Evolutionary conservation across 1,140 invertebrate genomes (phyloP), one percentile per base, ranked within the genome.

Genomic region (Bombus waltoni): DNA sequence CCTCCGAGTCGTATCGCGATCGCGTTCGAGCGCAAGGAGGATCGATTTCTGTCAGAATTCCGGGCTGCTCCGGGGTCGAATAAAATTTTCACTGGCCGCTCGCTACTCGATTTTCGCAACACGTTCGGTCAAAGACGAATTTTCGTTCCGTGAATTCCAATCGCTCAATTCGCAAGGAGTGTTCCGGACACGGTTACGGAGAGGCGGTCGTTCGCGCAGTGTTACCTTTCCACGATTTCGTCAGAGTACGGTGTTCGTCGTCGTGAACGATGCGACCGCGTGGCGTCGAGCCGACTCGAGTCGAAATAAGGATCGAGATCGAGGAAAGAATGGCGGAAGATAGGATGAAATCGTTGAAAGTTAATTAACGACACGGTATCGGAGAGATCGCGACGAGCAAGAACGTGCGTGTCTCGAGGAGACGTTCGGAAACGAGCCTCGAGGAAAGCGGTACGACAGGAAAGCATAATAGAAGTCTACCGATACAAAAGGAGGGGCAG

Each of bases 341-440:
- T 59, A 42, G 25, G 32, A 68, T 57, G 53, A 40, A 70, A 76
- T 74, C 40, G 57, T 86, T 86, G 76, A 83, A 77, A 28, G 72
- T 66, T 89, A 89, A 89, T 86, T 86, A 89, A 89, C 68, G 80
- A 18, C 57, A 35, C 15, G 18, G 44, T 32, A 53, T 38, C 53
- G 47, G 80, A 32, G 28, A n/a, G 73, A 65, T 72, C 77, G 28
- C 74, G 59, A 53, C 35, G 53, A 15, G 88, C 53, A 89, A 88
- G 84, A 87, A 73, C 47, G 74, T 28, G 40, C 47, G 74, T 32
- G 40, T 40, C 59, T 11, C 1, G 10, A 15, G 18, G 8, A 28
- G 42, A 62, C 44, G 80, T 15, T 44, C 47, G 68, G 18, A 22
- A 53, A 53, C 70, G 74, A 42, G 42, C 77, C 78, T 53, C 5